Base-by-base conservation (phyloP, 2,888 invertebrate genomes). In the Cheilosia vulpina region DNA sequence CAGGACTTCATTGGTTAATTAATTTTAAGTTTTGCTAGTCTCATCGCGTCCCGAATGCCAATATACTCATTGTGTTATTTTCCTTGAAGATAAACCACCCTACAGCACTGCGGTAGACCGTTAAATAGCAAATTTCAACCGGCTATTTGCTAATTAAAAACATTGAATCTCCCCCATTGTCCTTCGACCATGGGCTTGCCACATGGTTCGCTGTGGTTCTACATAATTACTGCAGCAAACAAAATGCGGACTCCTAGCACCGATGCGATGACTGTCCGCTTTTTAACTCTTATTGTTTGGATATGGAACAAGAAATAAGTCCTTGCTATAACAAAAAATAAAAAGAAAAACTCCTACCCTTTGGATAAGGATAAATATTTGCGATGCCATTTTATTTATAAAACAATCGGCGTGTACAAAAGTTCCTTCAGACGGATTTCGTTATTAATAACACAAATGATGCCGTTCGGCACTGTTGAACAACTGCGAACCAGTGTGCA, bases 131-230 rank as follows among this genome's bases (percentile, higher is more conserved):
- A 57, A 63, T 55, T 19, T 45, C 60, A 71, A 76, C 71, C 47
- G 72, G 57, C 81, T 77, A 77, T 85, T 85, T 85, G 72, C 76
- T 85, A 81, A 85, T 85, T 85, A 85, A 85, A 85, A 85, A 76
- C 75, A 84, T 66, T 66, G 71, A 71, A 80, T 80, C 69, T 55
- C 50, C 55, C 34, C 55, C 50, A 84, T 84, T 84, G 84, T 84
- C 75, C 71, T 80, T 76, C 84, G 65, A 84, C 75, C 55, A 69
- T 45, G 43, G 27, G 7, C 47, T 57, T 31, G 71, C 69, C 83
- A 78, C 72, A 72, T 55, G 47, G 45, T 62, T 71, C 21, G 47
- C 55, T 34, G 53, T 57, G 60, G 31, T 62, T 73, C 57, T 66
- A 57, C 72, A 81, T 81, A 85, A 85, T 85, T 76, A 85, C 84